Evolutionary conservation across 2,113 vertebrate species (phyloP).

Genomic region (Microcebus lehilahytsara): DNA sequence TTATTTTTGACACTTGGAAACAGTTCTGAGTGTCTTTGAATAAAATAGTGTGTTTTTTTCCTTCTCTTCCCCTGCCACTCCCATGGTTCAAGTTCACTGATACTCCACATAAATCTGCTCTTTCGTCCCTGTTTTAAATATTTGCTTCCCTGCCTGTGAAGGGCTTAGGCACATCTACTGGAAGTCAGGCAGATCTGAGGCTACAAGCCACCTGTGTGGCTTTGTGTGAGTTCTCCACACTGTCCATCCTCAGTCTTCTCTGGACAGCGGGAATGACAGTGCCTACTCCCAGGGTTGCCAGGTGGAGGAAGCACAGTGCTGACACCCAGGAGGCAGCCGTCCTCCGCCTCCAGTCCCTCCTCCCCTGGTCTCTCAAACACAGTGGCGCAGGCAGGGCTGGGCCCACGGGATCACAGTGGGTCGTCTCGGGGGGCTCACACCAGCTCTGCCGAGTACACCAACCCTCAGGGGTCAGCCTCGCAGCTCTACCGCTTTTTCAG

Average conservation of each 20-base stretch:
- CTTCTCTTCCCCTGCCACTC: not conserved
- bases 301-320: not conserved
- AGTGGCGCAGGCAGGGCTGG: too few species aligned
- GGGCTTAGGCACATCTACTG: not conserved
- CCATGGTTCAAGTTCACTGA: not conserved
- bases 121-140: not conserved
- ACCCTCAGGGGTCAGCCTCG: not conserved
- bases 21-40: not conserved
- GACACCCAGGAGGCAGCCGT: not conserved
- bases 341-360: not conserved
- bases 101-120: not conserved
- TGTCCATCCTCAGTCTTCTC: not conserved
- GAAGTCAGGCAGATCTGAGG: not conserved
- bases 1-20: not conserved
- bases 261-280: not conserved
- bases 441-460: not conserved
- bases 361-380: not conserved
- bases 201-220: not conserved
- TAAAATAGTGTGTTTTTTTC: not conserved
- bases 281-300: not conserved
- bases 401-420: not conserved
- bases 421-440: not conserved
- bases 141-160: not conserved
- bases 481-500: rapidly evolving
- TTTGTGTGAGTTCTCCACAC: not conserved